Evolutionary conservation across 2,797 vertebrate genomes (phyloP).

Genomic region (Spinus pinus): DNA sequence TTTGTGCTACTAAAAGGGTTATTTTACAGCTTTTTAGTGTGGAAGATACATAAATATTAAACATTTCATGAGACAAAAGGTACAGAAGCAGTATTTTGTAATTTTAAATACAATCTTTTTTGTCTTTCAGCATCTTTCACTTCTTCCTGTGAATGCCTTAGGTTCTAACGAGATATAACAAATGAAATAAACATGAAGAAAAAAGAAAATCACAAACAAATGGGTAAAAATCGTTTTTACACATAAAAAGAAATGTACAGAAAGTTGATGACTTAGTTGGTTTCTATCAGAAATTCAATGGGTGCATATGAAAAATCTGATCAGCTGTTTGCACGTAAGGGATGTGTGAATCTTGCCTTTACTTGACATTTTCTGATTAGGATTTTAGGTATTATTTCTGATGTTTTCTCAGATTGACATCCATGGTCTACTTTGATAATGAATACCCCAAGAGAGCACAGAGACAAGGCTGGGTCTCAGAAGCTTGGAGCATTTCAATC

Average conservation of each 20-base stretch:
- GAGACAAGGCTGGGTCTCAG: slow-evolving; percentile 75
- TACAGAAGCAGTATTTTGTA: neutral
- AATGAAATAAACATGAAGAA: slow-evolving; percentile 13
- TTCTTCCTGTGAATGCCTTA: neutral
- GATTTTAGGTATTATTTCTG: slow-evolving; percentile 55
- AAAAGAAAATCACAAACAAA: neutral
- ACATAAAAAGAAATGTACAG: neutral
- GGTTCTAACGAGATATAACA: neutral
- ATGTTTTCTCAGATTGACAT: slow-evolving; percentile 61
- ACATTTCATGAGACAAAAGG: neutral
- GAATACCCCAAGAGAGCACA: slow-evolving; percentile 81
- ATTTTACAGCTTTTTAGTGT: neutral
- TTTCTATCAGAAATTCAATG: slow-evolving; percentile 33
- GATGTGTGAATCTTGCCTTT: slow-evolving; percentile 34
- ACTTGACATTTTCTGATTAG: slow-evolving; percentile 64
- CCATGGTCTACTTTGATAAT: slow-evolving; percentile 80
- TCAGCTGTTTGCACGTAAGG: slow-evolving; percentile 43
- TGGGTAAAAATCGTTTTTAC: neutral
- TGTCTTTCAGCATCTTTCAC: neutral
- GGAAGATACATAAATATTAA: neutral
- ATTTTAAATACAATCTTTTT: slow-evolving; percentile 9
- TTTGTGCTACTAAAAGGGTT: neutral
- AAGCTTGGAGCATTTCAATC: slow-evolving; percentile 79
- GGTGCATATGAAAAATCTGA: neutral
- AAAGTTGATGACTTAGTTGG: neutral